Percentiles rank a stretch among this genome's conserved stretches.
These are phyloP conservation scores for Taenioides sp. DNA, from an alignment of 2,797 vertebrate species.

Conservation along the genomic window DNA sequence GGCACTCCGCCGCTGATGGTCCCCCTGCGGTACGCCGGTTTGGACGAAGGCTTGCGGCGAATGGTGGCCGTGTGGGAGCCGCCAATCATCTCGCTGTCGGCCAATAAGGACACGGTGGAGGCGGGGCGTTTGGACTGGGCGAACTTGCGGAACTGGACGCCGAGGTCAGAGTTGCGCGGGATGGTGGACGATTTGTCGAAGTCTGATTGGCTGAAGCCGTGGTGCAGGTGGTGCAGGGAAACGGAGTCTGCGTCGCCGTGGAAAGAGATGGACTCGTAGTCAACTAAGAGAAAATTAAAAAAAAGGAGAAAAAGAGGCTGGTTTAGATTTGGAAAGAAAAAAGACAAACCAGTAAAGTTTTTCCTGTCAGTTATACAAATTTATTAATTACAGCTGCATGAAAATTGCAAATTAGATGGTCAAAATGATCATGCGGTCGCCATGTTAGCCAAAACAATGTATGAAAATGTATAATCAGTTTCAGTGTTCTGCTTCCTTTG, in stretches of 20 bases:
- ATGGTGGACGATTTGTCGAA: slow-evolving; percentile 86
- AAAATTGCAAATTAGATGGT: too few relatives aligned
- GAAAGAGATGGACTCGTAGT: slow-evolving; percentile 83
- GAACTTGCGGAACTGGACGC: slow-evolving; percentile 79
- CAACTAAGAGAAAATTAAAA: slow-evolving; percentile 48
- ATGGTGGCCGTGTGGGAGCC: slow-evolving; percentile 80
- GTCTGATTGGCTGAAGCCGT: slow-evolving; percentile 69
- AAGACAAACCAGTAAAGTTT: not conserved
- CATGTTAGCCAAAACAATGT: too few relatives aligned
- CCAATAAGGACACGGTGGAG: slow-evolving; percentile 81
- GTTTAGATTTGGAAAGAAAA: not conserved
- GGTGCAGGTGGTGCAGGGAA: slow-evolving; percentile 73
- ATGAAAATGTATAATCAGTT: too few relatives aligned
- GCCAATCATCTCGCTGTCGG: slow-evolving; percentile 64
- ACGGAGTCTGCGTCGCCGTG: slow-evolving; percentile 76
- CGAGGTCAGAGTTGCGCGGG: slow-evolving; percentile 83
- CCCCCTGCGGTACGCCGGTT: slow-evolving; percentile 76
- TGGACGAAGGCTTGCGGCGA: slow-evolving; percentile 82
- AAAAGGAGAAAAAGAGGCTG: too few relatives aligned
- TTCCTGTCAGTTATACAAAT: too few relatives aligned
- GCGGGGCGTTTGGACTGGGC: slow-evolving; percentile 79
- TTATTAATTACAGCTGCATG: too few relatives aligned
- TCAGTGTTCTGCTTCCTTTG: too few relatives aligned
- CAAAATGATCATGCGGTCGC: too few relatives aligned
- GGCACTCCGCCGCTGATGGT: slow-evolving; percentile 82